Evolutionary conservation across 2,113 vertebrate genomes (phyloP).

Genomic region (Onychostruthus taczanowskii): DNA sequence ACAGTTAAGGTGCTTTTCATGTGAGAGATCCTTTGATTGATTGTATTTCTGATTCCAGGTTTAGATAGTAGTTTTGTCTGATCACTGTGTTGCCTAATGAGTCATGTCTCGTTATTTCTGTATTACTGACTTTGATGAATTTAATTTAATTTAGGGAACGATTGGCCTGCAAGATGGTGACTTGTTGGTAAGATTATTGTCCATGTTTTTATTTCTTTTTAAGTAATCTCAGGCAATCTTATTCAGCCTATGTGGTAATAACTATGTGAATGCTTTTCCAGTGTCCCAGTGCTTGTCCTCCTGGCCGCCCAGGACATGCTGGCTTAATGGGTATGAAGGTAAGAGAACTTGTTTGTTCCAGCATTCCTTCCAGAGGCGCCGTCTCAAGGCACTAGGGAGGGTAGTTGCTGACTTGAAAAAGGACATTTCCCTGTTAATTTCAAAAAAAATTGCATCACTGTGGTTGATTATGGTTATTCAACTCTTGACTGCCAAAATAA

Average conservation of each 20-base stretch:
- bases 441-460: not conserved
- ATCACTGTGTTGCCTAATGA: not conserved
- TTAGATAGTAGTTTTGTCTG: not conserved
- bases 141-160: constrained; percentile 71
- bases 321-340: constrained; percentile 98
- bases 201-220: not conserved
- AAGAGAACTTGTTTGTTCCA: constrained; percentile 18
- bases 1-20: not conserved
- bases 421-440: not conserved
- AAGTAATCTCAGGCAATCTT: not conserved
- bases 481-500: not conserved
- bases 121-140: constrained; percentile 24
- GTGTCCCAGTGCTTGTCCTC: constrained; percentile 90
- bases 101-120: not conserved
- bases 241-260: not conserved
- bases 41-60: not conserved
- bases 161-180: constrained; percentile 79
- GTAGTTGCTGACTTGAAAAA: not conserved
- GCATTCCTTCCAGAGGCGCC: not conserved
- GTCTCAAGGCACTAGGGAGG: not conserved
- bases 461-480: not conserved
- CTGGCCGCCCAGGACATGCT: constrained; percentile 87
- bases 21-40: not conserved
- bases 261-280: constrained; percentile 62
- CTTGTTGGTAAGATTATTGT: constrained; percentile 71